A percentile compares a stretch with the other conserved stretches of the same genome.
Conservation (phyloP, 2,888 invertebrate species). For the Plutella xylostella region DNA sequence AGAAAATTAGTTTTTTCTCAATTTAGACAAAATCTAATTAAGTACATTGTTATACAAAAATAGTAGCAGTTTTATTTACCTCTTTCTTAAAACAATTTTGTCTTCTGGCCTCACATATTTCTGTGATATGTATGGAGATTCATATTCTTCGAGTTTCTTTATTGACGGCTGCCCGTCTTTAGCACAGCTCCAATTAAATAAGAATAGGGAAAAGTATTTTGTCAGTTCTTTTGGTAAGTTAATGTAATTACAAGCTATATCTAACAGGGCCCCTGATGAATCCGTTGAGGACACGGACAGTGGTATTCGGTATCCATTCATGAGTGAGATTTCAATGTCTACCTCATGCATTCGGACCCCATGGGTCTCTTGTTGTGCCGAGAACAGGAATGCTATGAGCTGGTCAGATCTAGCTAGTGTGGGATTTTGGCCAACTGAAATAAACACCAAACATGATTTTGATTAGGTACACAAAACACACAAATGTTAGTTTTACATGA, state of each 20-base stretch:
- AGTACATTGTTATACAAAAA: neutral
- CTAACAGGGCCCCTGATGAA: constrained; percentile 84
- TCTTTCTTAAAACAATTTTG: constrained; percentile 88
- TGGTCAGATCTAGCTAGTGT: constrained; percentile 82
- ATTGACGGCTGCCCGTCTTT: constrained; percentile 79
- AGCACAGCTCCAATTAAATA: constrained; percentile 83
- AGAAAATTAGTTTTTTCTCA: neutral
- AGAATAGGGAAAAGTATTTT: constrained; percentile 91
- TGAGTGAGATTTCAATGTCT: constrained; percentile 83
- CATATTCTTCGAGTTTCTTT: constrained; percentile 94
- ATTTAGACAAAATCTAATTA: neutral
- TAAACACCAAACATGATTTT: neutral
- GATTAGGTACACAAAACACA: neutral
- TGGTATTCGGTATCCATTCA: constrained; percentile 88
- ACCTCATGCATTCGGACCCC: constrained; percentile 76
- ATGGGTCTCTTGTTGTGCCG: constrained; percentile 91
- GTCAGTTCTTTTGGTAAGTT: constrained; percentile 83
- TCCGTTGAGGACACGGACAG: constrained; percentile 85
- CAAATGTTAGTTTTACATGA: neutral
- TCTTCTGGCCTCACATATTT: constrained; percentile 79
- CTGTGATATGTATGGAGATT: constrained; percentile 95
- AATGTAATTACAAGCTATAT: constrained; percentile 85
- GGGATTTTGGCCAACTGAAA: constrained; percentile 87
- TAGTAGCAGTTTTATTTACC: constrained; percentile 60
- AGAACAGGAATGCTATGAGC: constrained; percentile 87